phyloP scores from a whole-genome alignment of 2,888 invertebrate species.

The Stratiomys singularior region DNA sequence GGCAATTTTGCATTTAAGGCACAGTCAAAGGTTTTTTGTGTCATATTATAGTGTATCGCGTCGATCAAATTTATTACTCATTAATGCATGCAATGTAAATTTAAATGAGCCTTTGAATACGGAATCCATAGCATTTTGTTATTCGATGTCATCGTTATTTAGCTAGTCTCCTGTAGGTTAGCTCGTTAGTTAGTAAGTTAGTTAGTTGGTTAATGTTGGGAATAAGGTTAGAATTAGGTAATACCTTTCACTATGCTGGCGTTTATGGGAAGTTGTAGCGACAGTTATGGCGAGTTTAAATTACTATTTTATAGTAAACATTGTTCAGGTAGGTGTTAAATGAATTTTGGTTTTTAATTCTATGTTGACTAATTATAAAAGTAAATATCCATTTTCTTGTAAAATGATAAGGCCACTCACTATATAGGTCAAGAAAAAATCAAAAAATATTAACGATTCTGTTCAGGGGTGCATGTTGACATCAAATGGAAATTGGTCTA shows the following conservation, averaged over 20 bases:
- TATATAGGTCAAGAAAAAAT: no score
- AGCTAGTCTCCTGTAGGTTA: not conserved
- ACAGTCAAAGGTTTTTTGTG: constrained; percentile 11
- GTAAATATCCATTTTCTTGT: no score
- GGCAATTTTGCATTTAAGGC: not conserved
- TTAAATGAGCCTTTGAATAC: not conserved
- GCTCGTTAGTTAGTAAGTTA: not conserved
- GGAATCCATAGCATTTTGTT: not conserved
- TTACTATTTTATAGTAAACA: no score
- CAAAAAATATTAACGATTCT: no score
- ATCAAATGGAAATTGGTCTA: no score
- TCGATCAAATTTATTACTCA: constrained; percentile 14
- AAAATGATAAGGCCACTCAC: no score
- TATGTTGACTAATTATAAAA: no score
- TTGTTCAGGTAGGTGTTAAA: no score
- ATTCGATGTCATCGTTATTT: not conserved
- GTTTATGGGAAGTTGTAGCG: no score
- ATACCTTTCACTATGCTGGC: not conserved
- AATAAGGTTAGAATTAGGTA: not conserved
- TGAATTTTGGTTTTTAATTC: no score
- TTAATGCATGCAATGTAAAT: constrained; percentile 11
- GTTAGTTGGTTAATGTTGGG: not conserved
- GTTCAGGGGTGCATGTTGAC: no score
- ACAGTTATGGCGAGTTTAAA: no score
- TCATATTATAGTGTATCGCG: constrained; percentile 7